Percentiles rank a stretch among this genome's conserved stretches.
phyloP scores from a whole-genome alignment of 2,888 invertebrate species.

The Gastracanthus pulcherrimus region DNA sequence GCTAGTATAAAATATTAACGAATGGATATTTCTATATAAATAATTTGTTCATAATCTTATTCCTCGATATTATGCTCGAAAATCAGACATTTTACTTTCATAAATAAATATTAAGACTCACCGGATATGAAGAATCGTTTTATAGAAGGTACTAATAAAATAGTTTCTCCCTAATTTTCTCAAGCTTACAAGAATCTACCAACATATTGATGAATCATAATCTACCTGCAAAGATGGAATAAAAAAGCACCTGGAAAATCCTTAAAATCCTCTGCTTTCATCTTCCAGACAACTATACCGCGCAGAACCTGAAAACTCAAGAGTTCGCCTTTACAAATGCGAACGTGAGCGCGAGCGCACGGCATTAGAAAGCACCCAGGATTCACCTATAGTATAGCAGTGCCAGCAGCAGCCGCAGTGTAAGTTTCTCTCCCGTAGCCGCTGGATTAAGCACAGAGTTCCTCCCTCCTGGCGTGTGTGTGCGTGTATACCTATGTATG shows the following conservation, averaged over 20 bases:
- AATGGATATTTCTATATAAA: too few relatives aligned
- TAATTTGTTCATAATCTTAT: too few relatives aligned
- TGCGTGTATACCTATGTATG: background rate
- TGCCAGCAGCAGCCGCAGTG: background rate
- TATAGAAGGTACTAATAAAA: too few relatives aligned
- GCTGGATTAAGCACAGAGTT: slow-evolving; percentile 41
- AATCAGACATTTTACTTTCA: too few relatives aligned
- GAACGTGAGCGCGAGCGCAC: background rate
- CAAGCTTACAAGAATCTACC: background rate
- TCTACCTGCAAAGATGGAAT: background rate
- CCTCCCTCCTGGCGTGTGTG: background rate
- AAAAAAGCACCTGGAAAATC: background rate
- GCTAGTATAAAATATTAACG: too few relatives aligned
- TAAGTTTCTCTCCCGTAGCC: slow-evolving; percentile 34
- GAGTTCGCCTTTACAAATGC: slow-evolving; percentile 17
- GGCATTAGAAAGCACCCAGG: slow-evolving; percentile 22
- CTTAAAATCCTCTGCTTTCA: slow-evolving; percentile 6
- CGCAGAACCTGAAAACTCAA: background rate
- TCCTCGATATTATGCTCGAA: too few relatives aligned
- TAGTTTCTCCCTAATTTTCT: too few relatives aligned
- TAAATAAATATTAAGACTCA: too few relatives aligned
- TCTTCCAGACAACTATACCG: background rate
- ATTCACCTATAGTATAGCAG: background rate
- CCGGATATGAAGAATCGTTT: too few relatives aligned
- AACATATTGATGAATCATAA: background rate